Evolutionary conservation across 2,113 vertebrate species (phyloP).

Genomic region (Salvator merianae): DNA sequence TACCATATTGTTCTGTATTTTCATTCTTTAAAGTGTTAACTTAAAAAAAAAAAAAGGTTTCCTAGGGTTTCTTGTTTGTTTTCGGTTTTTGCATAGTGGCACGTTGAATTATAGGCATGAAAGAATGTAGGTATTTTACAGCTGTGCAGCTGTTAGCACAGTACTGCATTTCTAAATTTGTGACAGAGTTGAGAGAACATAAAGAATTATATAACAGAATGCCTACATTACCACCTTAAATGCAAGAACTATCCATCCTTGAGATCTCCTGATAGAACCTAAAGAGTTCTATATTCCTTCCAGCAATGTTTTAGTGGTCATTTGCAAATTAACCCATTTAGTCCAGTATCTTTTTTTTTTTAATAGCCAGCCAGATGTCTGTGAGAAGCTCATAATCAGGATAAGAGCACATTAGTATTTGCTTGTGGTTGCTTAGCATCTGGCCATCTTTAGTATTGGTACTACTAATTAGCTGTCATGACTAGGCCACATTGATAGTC

Average conservation of each 20-base stretch:
- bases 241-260: neutral
- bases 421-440: too few relatives aligned
- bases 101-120: neutral
- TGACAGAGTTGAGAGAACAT: neutral
- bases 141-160: fast-evolving
- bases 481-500: too few relatives aligned
- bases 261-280: neutral
- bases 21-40: neutral
- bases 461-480: too few relatives aligned
- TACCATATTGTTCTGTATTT: slow-evolving; percentile 34
- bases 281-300: neutral
- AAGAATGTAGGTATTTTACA: slow-evolving; percentile 15
- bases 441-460: too few relatives aligned
- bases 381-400: too few relatives aligned
- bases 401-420: too few relatives aligned
- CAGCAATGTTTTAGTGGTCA: too few relatives aligned
- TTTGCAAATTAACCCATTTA: too few relatives aligned
- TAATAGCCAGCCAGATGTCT: too few relatives aligned
- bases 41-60: neutral
- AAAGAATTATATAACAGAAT: neutral
- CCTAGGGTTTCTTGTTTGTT: neutral
- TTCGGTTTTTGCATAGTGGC: slow-evolving; percentile 21
- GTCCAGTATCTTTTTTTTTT: too few relatives aligned
- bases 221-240: neutral
- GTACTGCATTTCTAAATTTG: neutral